Evolutionary conservation across 2,797 vertebrate species (phyloP).

Genomic region (Sardinella longiceps): DNA sequence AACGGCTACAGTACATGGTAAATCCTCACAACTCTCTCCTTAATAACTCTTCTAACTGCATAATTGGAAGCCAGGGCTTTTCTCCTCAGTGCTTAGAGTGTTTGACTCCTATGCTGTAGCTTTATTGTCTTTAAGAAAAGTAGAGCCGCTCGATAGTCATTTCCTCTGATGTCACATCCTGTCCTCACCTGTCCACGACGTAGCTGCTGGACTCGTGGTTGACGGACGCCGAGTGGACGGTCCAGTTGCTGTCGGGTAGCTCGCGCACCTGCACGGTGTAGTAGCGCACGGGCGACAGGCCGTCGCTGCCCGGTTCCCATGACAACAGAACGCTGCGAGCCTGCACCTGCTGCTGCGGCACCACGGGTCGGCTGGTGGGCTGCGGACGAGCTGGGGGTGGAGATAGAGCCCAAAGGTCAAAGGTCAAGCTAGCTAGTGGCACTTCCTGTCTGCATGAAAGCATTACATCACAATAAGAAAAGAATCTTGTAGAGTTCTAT

Average conservation of each 20-base stretch:
- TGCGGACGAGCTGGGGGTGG: conserved; percentile 83
- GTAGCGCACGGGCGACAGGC: conserved; percentile 94
- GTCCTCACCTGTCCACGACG: conserved; percentile 81
- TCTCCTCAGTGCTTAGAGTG: no score
- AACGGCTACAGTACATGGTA: no score
- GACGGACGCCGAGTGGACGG: conserved; percentile 83
- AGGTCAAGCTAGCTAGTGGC: no score
- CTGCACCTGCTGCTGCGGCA: conserved; percentile 85
- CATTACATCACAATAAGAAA: no score
- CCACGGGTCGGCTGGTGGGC: conserved; percentile 86
- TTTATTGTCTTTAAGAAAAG: no score
- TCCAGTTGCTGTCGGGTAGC: conserved; percentile 87
- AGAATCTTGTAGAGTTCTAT: no score
- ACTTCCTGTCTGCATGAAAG: no score
- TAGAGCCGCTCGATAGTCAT: no score
- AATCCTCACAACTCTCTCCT: no score
- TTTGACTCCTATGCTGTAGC: no score
- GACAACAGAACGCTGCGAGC: conserved; percentile 85
- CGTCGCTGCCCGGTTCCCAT: conserved; percentile 95
- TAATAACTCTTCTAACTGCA: no score
- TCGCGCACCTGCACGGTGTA: conserved; percentile 92
- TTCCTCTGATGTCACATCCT: not conserved
- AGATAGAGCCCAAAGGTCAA: not conserved
- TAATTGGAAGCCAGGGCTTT: no score
- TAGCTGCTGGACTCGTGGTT: conserved; percentile 85